Conservation (phyloP, 2,113 vertebrate species). For the Grammomys surdaster region DNA sequence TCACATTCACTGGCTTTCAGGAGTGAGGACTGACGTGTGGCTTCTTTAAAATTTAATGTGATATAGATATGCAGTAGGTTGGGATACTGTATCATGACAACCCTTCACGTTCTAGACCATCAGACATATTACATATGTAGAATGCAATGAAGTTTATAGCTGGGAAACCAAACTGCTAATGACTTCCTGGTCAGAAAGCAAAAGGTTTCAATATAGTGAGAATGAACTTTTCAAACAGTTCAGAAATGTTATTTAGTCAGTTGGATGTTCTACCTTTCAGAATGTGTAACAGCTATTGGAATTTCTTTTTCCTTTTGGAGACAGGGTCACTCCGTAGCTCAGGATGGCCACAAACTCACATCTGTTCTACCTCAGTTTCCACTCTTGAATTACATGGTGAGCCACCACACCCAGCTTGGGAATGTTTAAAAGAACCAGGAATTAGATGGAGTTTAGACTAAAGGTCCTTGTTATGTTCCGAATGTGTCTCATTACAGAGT, state of each 20-base stretch:
- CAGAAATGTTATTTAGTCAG: not conserved
- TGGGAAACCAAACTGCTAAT: constrained; percentile 3
- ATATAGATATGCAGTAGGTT: not conserved
- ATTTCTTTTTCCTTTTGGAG: not conserved
- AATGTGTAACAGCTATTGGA: not conserved
- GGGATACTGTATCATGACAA: not conserved
- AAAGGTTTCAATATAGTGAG: not conserved
- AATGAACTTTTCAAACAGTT: not conserved
- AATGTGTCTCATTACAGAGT: not conserved
- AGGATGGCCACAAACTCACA: not conserved
- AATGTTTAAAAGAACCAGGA: not conserved
- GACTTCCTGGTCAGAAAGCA: not conserved
- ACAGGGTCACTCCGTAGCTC: not conserved
- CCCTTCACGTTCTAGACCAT: not conserved
- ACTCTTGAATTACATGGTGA: not conserved
- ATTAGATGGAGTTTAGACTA: not conserved
- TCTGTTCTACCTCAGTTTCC: not conserved
- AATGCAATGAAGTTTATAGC: constrained; percentile 9
- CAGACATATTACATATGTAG: not conserved
- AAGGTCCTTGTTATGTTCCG: not conserved
- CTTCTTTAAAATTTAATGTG: not conserved
- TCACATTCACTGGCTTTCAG: not conserved
- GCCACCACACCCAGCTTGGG: not conserved
- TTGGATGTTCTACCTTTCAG: not conserved
- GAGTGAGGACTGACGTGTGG: not conserved